A percentile compares a stretch with the other conserved stretches of the same genome.
Evolutionary conservation across 2,113 vertebrate genomes (phyloP).

Genomic region (Bos taurus): ARS-UCD2.0 NC_037348.1:48053501-48054000

Average conservation of each 20-base stretch:
- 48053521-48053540: background rate
- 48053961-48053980: constrained; percentile 24
- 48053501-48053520: background rate
- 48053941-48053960: background rate
- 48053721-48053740: background rate
- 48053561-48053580: background rate
- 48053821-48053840: background rate
- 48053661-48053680: background rate
- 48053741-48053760: background rate
- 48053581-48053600: background rate
- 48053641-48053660: background rate
- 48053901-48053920: background rate
- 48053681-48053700: background rate
- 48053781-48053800: background rate
- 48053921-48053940: background rate
- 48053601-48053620: background rate
- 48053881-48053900: background rate
- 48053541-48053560: background rate
- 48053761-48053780: background rate
- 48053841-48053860: background rate
- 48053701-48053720: background rate
- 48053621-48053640: background rate
- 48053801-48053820: background rate
- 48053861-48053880: background rate
- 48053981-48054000: background rate